These are phyloP conservation scores for Atta colombica DNA, from an alignment of 1,140 invertebrate genomes.

Conservation along the genomic window DNA sequence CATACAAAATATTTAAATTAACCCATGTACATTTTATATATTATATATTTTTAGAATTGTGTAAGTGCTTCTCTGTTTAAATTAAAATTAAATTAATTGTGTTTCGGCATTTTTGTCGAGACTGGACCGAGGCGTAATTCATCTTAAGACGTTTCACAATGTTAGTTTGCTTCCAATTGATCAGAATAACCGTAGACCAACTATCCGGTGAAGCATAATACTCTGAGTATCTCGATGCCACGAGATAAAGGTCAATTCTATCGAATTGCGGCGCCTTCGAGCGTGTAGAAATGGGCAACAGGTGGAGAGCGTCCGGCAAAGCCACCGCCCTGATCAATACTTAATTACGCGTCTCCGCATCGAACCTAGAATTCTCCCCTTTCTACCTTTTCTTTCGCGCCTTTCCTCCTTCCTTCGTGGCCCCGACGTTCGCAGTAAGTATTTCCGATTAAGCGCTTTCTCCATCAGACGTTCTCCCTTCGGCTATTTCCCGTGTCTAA, in stretches of 20 bases:
- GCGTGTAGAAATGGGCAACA: conserved; percentile 77
- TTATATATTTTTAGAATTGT: background rate
- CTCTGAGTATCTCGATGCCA: conserved; percentile 47
- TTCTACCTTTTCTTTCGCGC: conserved; percentile 35
- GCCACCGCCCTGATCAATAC: conserved; percentile 83
- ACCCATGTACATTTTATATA: background rate
- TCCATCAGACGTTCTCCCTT: background rate
- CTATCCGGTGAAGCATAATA: conserved; percentile 53
- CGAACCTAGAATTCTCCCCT: conserved; percentile 45
- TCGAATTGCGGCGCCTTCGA: conserved; percentile 69
- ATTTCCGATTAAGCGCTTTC: conserved; percentile 59
- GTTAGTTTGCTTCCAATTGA: conserved; percentile 46
- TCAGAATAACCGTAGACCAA: conserved; percentile 45
- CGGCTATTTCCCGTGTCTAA: conserved; percentile 1
- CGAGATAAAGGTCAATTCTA: conserved; percentile 74
- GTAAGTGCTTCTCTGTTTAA: background rate
- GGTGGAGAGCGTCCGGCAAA: conserved; percentile 76
- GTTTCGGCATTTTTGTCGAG: background rate
- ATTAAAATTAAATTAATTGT: background rate
- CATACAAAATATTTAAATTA: background rate
- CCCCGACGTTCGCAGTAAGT: conserved; percentile 44
- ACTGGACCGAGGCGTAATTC: background rate
- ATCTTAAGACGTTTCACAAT: conserved; percentile 8
- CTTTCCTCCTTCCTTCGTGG: background rate
- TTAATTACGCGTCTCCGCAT: conserved; percentile 79